Conservation (phyloP, 2,113 vertebrate species). For the Mus pahari region DNA sequence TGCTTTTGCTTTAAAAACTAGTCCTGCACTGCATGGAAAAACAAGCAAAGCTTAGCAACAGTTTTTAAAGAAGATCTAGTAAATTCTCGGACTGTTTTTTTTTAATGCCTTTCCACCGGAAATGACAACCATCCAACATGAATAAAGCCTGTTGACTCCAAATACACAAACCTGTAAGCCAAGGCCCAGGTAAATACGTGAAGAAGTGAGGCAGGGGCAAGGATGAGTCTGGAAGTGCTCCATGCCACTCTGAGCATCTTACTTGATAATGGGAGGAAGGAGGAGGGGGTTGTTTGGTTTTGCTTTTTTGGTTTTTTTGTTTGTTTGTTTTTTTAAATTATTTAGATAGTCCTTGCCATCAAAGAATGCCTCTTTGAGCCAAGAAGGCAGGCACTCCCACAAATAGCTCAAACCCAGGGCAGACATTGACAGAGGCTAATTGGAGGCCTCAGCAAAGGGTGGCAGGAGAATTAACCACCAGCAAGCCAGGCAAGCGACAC, state of each 20-base stretch:
- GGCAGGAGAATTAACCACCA: slow-evolving; percentile 20
- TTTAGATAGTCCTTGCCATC: slow-evolving; percentile 36
- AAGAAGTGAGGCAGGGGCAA: background rate
- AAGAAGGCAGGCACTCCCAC: slow-evolving; percentile 35
- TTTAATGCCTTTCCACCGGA: background rate
- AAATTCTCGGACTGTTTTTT: background rate
- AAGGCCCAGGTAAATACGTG: background rate
- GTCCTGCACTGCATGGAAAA: background rate
- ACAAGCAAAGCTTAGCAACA: background rate
- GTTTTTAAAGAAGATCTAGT: background rate
- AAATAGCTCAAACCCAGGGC: slow-evolving; percentile 5
- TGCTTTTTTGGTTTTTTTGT: too few relatives aligned
- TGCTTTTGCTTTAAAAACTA: background rate
- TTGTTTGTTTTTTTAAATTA: background rate
- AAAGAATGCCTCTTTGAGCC: slow-evolving; percentile 54
- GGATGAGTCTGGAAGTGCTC: background rate
- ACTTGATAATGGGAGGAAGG: background rate
- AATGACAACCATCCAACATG: background rate
- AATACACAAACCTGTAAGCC: background rate
- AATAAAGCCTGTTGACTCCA: slow-evolving; percentile 21
- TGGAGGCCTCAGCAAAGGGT: background rate
- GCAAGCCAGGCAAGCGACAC: background rate
- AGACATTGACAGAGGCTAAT: slow-evolving; percentile 55
- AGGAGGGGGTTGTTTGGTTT: background rate
- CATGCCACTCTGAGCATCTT: background rate